Evolutionary conservation across 2,113 vertebrate species (phyloP).

Genomic region (Theristicus caerulescens): DNA sequence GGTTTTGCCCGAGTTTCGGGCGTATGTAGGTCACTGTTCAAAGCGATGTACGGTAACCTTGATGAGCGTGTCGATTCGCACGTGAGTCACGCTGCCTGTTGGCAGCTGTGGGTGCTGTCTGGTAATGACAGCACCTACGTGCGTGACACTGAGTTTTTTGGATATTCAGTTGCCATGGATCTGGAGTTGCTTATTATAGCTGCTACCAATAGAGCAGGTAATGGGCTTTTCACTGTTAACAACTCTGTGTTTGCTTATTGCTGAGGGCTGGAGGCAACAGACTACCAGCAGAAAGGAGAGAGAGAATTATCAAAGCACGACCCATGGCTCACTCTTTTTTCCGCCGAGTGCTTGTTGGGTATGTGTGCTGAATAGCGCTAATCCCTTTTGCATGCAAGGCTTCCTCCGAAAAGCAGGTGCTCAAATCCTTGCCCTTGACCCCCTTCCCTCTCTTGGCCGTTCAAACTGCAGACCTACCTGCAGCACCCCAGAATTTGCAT

Average conservation of each 20-base stretch:
- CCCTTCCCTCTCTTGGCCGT: not conserved
- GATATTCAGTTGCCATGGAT: not conserved
- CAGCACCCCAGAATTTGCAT: not conserved
- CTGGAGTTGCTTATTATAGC: not conserved
- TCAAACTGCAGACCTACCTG: not conserved
- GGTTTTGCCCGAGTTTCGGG: not conserved
- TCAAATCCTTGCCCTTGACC: not conserved
- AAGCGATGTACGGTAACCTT: accelerated
- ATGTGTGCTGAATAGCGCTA: accelerated
- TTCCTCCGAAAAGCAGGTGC: not conserved
- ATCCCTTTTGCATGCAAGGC: not conserved
- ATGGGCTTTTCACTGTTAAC: not conserved
- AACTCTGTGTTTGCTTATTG: not conserved
- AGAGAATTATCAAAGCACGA: not conserved
- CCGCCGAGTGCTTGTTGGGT: not conserved
- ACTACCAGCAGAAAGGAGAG: not conserved
- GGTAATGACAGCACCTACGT: not conserved
- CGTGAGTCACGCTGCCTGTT: not conserved
- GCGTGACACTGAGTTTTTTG: not conserved
- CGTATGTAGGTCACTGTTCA: not conserved
- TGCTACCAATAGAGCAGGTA: not conserved
- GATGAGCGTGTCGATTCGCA: accelerated
- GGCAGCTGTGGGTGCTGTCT: too few species aligned
- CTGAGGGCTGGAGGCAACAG: not conserved
- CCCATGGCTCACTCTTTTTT: not conserved